Conservation (phyloP, 2,797 vertebrate genomes). For the Melanotaenia maccullochi region DNA sequence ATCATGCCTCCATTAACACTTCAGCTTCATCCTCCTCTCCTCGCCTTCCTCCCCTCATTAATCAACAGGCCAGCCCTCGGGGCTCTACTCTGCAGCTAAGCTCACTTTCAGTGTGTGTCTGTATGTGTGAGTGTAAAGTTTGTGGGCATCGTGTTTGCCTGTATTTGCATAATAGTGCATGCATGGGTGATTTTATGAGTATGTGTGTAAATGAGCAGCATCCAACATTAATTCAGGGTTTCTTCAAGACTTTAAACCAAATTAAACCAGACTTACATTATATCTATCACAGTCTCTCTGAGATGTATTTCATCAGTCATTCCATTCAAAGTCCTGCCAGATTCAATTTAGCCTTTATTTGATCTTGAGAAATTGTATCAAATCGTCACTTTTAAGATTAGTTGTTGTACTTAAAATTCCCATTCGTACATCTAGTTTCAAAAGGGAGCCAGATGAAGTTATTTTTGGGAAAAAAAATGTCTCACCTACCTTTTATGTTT, state of each 20-base stretch:
- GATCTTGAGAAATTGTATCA: conserved; percentile 28
- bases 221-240: neutral
- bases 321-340: conserved; percentile 23
- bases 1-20: conserved; percentile 81
- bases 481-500: conserved; percentile 58
- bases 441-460: conserved; percentile 45
- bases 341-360: conserved; percentile 29
- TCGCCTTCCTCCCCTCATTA: conserved; percentile 75
- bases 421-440: conserved; percentile 18
- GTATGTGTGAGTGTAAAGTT: conserved; percentile 13
- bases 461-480: conserved; percentile 46
- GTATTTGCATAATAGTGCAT: conserved; percentile 21
- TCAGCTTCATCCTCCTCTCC: conserved; percentile 73
- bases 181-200: conserved; percentile 11
- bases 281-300: conserved; percentile 1
- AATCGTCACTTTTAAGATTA: conserved; percentile 21
- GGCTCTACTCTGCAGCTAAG: conserved; percentile 63
- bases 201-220: conserved; percentile 2
- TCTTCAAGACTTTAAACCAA: conserved; percentile 2
- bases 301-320: conserved; percentile 22
- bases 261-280: neutral
- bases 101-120: conserved; percentile 47
- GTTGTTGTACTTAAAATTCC: conserved; percentile 22
- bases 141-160: conserved; percentile 21
- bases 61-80: conserved; percentile 72